Conservation (phyloP, 2,797 vertebrate genomes). For the Characodon lateralis region DNA sequence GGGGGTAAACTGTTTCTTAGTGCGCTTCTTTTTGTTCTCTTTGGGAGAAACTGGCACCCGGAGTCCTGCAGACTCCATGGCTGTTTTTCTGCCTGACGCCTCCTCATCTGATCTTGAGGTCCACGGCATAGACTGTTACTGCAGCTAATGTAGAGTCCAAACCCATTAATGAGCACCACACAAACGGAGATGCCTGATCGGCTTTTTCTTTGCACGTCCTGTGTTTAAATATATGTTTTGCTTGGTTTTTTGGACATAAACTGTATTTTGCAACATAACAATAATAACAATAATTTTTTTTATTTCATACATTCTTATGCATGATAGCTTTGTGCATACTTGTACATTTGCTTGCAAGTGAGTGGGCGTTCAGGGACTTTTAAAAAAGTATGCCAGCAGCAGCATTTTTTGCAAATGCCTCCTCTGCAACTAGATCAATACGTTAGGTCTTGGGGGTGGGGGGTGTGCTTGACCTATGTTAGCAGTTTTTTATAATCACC, state of each 20-base stretch:
- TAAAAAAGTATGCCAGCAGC: slow-evolving; percentile 60
- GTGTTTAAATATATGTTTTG: background rate
- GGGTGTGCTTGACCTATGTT: slow-evolving; percentile 61
- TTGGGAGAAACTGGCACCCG: slow-evolving; percentile 35
- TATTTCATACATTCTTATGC: slow-evolving; percentile 6
- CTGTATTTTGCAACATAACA: background rate
- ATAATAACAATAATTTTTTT: background rate
- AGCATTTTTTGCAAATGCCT: slow-evolving; percentile 69
- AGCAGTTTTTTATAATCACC: slow-evolving; percentile 65
- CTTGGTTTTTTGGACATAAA: background rate
- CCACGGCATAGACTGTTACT: slow-evolving; percentile 49
- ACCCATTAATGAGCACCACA: slow-evolving; percentile 55
- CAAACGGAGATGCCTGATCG: slow-evolving; percentile 28
- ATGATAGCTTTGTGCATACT: slow-evolving; percentile 13
- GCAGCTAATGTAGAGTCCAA: slow-evolving; percentile 47
- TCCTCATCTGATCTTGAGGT: slow-evolving; percentile 63
- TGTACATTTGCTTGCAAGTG: slow-evolving; percentile 52
- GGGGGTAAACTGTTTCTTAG: slow-evolving; percentile 31
- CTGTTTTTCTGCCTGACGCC: slow-evolving; percentile 65
- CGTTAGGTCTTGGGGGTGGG: slow-evolving; percentile 40
- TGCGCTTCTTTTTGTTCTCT: slow-evolving; percentile 27
- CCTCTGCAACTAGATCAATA: slow-evolving; percentile 75
- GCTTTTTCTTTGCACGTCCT: background rate
- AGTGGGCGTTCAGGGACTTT: slow-evolving; percentile 69
- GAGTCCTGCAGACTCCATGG: slow-evolving; percentile 38